Percentiles rank a stretch among this genome's conserved stretches.
Conservation (phyloP, 1,140 invertebrate genomes). For the Helicoverpa armigera region DNA sequence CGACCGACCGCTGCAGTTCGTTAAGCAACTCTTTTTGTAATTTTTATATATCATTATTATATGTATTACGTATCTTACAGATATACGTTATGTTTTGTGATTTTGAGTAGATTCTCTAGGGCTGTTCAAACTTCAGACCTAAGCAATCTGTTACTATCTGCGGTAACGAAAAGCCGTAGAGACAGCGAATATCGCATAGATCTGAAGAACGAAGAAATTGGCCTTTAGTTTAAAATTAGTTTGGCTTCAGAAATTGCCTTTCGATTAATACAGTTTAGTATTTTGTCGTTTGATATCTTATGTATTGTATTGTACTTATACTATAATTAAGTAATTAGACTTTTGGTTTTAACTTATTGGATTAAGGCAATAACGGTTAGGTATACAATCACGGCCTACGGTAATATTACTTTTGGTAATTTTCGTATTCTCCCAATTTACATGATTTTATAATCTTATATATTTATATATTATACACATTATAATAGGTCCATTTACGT, state of each 20-base stretch:
- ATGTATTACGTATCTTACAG: slow-evolving; percentile 8
- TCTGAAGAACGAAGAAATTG: no score
- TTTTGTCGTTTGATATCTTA: slow-evolving; percentile 27
- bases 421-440: slow-evolving; percentile 57
- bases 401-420: slow-evolving; percentile 46
- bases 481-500: slow-evolving; percentile 48
- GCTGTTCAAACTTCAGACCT: no score
- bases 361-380: slow-evolving; percentile 12
- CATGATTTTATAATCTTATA: slow-evolving; percentile 49
- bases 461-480: slow-evolving; percentile 47
- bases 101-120: neutral
- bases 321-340: neutral
- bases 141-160: no score
- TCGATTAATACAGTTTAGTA: neutral
- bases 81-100: slow-evolving; percentile 4
- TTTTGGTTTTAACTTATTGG: slow-evolving; percentile 5
- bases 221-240: neutral
- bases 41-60: slow-evolving; percentile 9
- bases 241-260: slow-evolving; percentile 3
- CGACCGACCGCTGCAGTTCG: slow-evolving; percentile 75
- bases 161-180: no score
- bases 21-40: slow-evolving; percentile 78
- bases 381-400: slow-evolving; percentile 28
- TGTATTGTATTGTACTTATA: neutral
- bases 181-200: no score